phyloP scores from a whole-genome alignment of 1,140 invertebrate genomes.

The Phortica variegata region DNA sequence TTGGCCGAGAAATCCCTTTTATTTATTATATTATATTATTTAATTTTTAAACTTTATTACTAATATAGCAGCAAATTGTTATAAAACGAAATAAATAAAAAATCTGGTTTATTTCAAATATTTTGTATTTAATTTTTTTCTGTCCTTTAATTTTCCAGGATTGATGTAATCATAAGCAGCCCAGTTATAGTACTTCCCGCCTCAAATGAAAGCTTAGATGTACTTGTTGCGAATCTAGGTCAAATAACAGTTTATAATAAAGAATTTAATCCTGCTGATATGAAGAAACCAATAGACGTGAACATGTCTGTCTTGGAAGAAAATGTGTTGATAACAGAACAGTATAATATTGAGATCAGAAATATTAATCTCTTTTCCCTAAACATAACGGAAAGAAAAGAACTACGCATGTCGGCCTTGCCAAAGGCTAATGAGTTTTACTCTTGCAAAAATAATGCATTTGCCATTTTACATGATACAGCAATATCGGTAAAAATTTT shows the following conservation, averaged over 20 bases:
- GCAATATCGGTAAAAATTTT: slow-evolving; percentile 63
- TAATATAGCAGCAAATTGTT: too few species aligned
- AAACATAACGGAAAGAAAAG: slow-evolving; percentile 58
- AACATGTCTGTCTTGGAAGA: not conserved
- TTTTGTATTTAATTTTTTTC: not conserved
- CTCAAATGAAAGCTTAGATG: slow-evolving; percentile 73
- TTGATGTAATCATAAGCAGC: slow-evolving; percentile 81
- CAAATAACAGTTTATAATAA: slow-evolving; percentile 70
- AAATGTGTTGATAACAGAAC: slow-evolving; percentile 15
- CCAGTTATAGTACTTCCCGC: slow-evolving; percentile 87
- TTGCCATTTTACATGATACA: slow-evolving; percentile 65
- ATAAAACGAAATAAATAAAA: too few species aligned
- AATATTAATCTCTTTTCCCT: slow-evolving; percentile 88
- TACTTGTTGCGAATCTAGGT: slow-evolving; percentile 91
- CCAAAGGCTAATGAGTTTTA: slow-evolving; percentile 41
- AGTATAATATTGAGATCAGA: slow-evolving; percentile 63
- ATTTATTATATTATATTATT: too few species aligned
- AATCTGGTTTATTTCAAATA: too few species aligned
- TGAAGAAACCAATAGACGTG: too few species aligned
- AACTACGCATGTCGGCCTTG: slow-evolving; percentile 33
- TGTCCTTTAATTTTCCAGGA: slow-evolving; percentile 26
- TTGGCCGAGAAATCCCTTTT: too few species aligned
- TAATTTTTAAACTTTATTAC: too few species aligned
- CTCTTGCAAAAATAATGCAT: slow-evolving; percentile 39
- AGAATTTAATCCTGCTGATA: too few species aligned